phyloP scores from a whole-genome alignment of 2,888 invertebrate genomes.

The Ferrisia virgata region DNA sequence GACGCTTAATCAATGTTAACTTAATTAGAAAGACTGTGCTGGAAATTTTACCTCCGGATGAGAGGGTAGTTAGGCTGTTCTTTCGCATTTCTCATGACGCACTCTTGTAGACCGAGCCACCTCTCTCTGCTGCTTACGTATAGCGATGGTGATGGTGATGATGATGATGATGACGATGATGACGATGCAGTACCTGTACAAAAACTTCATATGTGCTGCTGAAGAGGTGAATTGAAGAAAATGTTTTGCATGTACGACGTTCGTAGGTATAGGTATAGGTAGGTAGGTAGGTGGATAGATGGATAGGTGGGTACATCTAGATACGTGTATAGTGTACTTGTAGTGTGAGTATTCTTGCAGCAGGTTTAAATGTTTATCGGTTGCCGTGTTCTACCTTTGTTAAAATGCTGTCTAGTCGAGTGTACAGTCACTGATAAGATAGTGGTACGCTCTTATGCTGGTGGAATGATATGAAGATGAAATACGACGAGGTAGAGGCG shows the following conservation, averaged over 20 bases:
- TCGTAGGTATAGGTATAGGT: no score
- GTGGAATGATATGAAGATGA: background rate
- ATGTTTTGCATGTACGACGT: background rate
- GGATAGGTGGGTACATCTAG: no score
- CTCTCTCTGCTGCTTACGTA: no score
- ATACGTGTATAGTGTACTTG: no score
- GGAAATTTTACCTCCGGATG: background rate
- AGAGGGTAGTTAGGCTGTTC: background rate
- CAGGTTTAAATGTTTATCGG: slow-evolving; percentile 2
- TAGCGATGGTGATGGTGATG: no score
- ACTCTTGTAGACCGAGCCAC: no score
- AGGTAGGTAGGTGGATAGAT: no score
- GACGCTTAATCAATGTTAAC: background rate
- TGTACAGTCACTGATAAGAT: background rate
- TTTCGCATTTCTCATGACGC: no score
- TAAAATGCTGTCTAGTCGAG: slow-evolving; percentile 5
- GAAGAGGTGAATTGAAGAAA: background rate
- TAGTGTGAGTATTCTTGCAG: background rate
- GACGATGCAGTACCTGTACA: no score
- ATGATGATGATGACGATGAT: no score
- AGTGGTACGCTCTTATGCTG: background rate
- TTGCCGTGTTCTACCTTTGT: background rate
- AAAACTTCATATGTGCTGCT: background rate
- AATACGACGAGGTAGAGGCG: background rate
- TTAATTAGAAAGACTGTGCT: background rate